Conservation (phyloP, 2,797 vertebrate genomes). For the Otolemur crassicaudatus region DNA sequence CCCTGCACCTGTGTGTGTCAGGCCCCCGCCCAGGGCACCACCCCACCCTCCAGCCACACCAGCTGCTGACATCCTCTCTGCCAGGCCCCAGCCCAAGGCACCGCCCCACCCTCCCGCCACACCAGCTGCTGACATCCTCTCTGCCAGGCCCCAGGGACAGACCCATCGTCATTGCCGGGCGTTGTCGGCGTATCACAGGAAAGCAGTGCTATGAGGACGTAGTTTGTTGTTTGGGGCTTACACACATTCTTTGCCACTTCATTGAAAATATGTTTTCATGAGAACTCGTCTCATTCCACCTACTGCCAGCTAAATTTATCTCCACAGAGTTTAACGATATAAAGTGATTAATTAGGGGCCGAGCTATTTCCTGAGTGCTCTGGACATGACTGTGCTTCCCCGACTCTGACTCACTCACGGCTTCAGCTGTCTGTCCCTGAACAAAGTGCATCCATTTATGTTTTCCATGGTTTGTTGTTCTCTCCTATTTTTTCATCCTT, state of each 20-base stretch:
- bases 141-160: background rate
- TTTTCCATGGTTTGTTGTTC: slow-evolving; percentile 52
- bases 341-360: slow-evolving; percentile 62
- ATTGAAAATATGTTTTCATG: slow-evolving; percentile 69
- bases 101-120: background rate
- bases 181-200: too few relatives aligned
- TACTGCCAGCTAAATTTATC: slow-evolving; percentile 69
- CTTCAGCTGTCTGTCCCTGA: slow-evolving; percentile 35
- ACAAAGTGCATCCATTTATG: slow-evolving; percentile 59
- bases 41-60: background rate
- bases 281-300: slow-evolving; percentile 44
- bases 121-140: background rate
- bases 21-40: too few relatives aligned
- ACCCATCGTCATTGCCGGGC: background rate
- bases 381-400: background rate
- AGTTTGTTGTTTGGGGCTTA: slow-evolving; percentile 25
- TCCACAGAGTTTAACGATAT: slow-evolving; percentile 23
- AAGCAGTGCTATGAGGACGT: background rate
- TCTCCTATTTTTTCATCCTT: background rate
- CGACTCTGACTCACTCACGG: slow-evolving; percentile 63
- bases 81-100: too few relatives aligned
- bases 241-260: slow-evolving; percentile 29
- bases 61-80: background rate
- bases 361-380: slow-evolving; percentile 74
- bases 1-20: background rate